Evolutionary conservation across 92 coral and sea anemone genomes (phyloP).

Genomic region (Chrysogorgia sp.): DNA sequence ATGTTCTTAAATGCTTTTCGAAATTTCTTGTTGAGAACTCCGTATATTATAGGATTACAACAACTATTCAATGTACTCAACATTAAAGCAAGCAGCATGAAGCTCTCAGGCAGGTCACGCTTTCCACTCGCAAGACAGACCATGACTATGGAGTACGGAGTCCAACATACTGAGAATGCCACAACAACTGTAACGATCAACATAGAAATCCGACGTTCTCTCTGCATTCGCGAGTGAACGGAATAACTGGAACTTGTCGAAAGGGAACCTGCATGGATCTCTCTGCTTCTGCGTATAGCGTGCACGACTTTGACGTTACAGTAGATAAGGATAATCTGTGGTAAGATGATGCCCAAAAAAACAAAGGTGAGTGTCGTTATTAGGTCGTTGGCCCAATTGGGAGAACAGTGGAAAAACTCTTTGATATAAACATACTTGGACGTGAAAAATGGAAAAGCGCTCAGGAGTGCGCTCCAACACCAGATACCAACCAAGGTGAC

Average conservation of each 20-base stretch:
- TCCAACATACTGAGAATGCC: conserved; percentile 32
- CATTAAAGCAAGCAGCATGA: conserved; percentile 5
- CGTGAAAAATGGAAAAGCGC: conserved; percentile 15
- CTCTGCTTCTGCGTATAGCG: conserved; percentile 10
- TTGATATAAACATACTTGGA: conserved; percentile 18
- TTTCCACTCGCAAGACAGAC: conserved; percentile 12
- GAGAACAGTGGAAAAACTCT: conserved; percentile 31
- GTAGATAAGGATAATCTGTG: conserved; percentile 10
- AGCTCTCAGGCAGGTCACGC: not conserved
- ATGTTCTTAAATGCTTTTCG: conserved; percentile 28
- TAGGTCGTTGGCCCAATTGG: conserved; percentile 24
- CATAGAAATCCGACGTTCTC: conserved; percentile 9
- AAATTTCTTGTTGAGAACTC: conserved; percentile 23
- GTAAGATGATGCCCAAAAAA: not conserved
- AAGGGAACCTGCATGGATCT: not conserved
- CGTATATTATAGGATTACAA: conserved; percentile 33
- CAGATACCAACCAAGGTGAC: conserved; percentile 2
- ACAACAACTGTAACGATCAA: conserved; percentile 10
- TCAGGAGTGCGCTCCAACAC: conserved; percentile 37
- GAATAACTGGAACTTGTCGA: not conserved
- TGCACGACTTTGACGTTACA: conserved; percentile 2
- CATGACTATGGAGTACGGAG: conserved; percentile 28
- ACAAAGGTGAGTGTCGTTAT: conserved; percentile 2
- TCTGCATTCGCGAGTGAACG: not conserved
- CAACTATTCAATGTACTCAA: conserved; percentile 25